phyloP scores from a whole-genome alignment of 2,113 vertebrate genomes.

The Podarcis raffonei region DNA sequence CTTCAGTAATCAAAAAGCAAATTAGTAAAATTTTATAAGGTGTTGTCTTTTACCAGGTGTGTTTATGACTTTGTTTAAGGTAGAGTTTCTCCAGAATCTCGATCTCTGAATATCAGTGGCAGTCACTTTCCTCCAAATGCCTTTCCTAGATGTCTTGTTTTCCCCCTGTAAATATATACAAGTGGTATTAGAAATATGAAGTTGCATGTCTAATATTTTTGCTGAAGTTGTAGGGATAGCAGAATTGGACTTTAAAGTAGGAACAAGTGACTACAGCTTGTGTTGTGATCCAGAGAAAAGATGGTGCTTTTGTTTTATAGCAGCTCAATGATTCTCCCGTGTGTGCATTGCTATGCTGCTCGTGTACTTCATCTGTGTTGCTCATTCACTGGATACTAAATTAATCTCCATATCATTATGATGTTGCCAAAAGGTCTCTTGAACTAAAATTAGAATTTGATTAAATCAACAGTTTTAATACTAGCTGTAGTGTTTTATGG shows the following conservation, averaged over 20 bases:
- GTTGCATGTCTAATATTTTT: neutral
- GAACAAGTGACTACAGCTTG: neutral
- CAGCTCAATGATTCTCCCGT: neutral
- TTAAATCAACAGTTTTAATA: slow-evolving; percentile 10
- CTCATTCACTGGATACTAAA: neutral
- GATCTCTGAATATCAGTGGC: neutral
- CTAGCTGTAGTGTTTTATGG: neutral
- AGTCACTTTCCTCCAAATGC: neutral
- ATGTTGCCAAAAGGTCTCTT: neutral
- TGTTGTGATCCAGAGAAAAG: neutral
- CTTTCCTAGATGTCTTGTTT: neutral
- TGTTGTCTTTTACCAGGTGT: neutral
- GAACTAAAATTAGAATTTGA: slow-evolving; percentile 5
- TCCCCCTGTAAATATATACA: neutral
- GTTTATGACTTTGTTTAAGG: neutral
- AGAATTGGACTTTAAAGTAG: neutral
- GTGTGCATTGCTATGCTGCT: neutral
- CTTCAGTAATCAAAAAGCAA: neutral
- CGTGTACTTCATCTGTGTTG: neutral
- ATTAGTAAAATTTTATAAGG: neutral
- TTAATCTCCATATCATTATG: slow-evolving; percentile 24
- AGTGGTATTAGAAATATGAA: no score
- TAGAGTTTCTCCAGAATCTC: neutral
- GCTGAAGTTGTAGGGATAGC: neutral
- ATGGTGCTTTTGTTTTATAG: neutral